Evolutionary conservation across 2,888 invertebrate species (phyloP).

Genomic region (Andrena bicolor): DNA sequence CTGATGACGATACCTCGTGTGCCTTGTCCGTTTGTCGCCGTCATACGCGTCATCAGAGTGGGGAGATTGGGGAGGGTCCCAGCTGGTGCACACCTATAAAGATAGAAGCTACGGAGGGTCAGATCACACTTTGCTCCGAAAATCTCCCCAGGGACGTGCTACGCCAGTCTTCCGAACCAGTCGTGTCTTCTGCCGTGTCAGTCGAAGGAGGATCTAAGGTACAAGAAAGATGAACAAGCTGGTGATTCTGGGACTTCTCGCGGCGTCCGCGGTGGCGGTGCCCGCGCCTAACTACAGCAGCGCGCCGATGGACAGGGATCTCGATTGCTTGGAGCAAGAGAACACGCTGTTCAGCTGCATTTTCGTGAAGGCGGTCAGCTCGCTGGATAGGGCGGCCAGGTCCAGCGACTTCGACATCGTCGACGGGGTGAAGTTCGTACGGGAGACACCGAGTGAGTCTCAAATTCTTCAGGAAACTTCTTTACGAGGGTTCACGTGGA

Average conservation of each 20-base stretch:
- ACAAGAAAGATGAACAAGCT: conserved; percentile 84
- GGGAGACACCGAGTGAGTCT: conserved; percentile 81
- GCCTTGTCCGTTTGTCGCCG: conserved; percentile 58
- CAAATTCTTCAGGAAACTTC: no score
- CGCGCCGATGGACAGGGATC: conserved; percentile 45
- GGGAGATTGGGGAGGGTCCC: conserved; percentile 77
- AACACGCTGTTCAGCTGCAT: conserved; percentile 87
- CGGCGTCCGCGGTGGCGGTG: conserved; percentile 81
- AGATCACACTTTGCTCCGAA: conserved; percentile 83
- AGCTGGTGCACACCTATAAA: conserved; percentile 81
- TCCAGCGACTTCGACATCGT: conserved; percentile 87
- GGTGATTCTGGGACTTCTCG: conserved; percentile 79
- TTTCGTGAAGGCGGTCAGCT: conserved; percentile 87
- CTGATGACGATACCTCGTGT: conserved; percentile 61
- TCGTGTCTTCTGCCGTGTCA: neutral
- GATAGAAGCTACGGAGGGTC: conserved; percentile 82
- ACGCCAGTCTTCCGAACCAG: conserved; percentile 15
- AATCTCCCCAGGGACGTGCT: conserved; percentile 78
- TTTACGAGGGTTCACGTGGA: neutral
- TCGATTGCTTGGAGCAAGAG: conserved; percentile 83
- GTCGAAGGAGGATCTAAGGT: conserved; percentile 3
- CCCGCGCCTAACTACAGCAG: conserved; percentile 73
- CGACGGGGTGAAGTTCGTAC: conserved; percentile 87
- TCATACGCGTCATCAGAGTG: conserved; percentile 68
- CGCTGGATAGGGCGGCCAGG: conserved; percentile 87